These are phyloP conservation scores for Leucozona laternaria DNA, from an alignment of 2,888 invertebrate genomes.

Conservation along the genomic window DNA sequence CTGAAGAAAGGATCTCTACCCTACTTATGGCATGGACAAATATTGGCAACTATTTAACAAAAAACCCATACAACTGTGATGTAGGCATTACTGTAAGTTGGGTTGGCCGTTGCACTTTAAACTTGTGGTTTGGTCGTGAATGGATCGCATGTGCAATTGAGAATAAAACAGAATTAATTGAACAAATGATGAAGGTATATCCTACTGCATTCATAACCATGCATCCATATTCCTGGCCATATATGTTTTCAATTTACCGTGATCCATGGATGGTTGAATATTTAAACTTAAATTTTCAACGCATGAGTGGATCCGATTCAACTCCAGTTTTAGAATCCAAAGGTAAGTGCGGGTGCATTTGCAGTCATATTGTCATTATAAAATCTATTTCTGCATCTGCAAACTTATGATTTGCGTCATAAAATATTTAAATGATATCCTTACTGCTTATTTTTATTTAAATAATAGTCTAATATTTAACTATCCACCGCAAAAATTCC, in stretches of 20 bases:
- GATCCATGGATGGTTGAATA: slow-evolving; percentile 71
- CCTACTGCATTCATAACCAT: slow-evolving; percentile 58
- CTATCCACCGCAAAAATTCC: no score
- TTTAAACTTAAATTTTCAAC: slow-evolving; percentile 63
- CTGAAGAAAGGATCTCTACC: slow-evolving; percentile 46
- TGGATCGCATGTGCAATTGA: slow-evolving; percentile 57
- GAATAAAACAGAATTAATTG: slow-evolving; percentile 52
- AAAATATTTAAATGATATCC: no score
- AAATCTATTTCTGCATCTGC: no score
- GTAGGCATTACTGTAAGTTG: slow-evolving; percentile 46
- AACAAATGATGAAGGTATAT: slow-evolving; percentile 69
- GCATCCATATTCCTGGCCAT: slow-evolving; percentile 65
- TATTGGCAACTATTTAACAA: slow-evolving; percentile 53
- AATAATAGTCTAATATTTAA: no score
- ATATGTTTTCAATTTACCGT: slow-evolving; percentile 66
- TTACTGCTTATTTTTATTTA: no score
- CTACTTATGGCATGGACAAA: slow-evolving; percentile 58
- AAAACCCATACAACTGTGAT: slow-evolving; percentile 26
- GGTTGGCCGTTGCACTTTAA: slow-evolving; percentile 51
- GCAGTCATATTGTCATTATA: no score
- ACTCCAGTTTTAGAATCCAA: slow-evolving; percentile 14
- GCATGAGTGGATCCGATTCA: slow-evolving; percentile 43
- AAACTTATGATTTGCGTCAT: no score
- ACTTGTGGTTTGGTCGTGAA: slow-evolving; percentile 68
- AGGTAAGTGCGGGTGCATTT: slow-evolving; percentile 30